phyloP scores from a whole-genome alignment of 2,797 vertebrate species.

The Spondyliosoma cantharus region DNA sequence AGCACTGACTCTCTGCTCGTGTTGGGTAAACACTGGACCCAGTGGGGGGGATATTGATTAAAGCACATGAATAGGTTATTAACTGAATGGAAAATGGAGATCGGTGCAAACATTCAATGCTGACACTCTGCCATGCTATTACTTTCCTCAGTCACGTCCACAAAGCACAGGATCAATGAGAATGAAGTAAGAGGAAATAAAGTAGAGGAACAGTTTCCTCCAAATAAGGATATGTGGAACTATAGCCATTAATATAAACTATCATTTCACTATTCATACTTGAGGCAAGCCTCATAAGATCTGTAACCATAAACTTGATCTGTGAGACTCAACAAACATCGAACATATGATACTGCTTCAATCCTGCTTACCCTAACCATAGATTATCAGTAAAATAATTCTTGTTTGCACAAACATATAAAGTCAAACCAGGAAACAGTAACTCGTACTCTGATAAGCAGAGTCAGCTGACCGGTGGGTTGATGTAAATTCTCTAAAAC shows the following conservation, averaged over 20 bases:
- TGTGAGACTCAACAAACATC: conserved; percentile 5
- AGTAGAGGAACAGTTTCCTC: neutral
- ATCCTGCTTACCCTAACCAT: neutral
- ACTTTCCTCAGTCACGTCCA: neutral
- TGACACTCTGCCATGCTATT: neutral
- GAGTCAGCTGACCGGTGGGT: neutral
- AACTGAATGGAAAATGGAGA: conserved; percentile 7
- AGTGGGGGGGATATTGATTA: neutral
- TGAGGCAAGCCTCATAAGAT: neutral
- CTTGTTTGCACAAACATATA: neutral
- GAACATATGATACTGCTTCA: neutral
- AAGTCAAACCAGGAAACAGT: conserved; percentile 25
- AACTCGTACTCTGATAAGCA: neutral
- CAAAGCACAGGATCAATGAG: neutral
- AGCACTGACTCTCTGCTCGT: neutral
- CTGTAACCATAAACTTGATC: neutral
- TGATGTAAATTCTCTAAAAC: neutral
- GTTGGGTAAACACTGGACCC: conserved; percentile 25
- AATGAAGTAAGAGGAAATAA: neutral
- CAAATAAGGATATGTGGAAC: conserved; percentile 29
- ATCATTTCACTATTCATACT: neutral
- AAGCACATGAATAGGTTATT: neutral
- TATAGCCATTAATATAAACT: conserved; percentile 4
- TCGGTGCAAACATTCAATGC: conserved; percentile 10
- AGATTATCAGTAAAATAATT: neutral